phyloP scores from a whole-genome alignment of 2,113 vertebrate genomes.

The Alethe diademata region DNA sequence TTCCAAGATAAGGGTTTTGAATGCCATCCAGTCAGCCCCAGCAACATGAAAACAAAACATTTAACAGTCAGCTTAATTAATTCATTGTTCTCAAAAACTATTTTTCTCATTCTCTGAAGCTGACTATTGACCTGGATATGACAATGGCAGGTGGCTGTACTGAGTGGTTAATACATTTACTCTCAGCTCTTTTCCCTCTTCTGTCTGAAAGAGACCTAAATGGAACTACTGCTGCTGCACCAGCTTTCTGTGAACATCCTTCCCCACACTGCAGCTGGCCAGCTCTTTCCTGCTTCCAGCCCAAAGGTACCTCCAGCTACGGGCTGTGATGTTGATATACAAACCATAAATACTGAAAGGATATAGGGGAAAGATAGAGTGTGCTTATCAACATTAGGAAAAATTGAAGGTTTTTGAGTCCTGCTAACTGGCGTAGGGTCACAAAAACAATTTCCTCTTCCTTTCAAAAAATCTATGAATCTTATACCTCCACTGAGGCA shows the following conservation, averaged over 20 bases:
- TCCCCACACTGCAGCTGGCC: background rate
- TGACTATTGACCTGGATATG: background rate
- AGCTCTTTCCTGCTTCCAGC: background rate
- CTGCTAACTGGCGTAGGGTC: fast-evolving
- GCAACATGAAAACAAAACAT: background rate
- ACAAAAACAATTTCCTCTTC: background rate
- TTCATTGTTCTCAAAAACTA: background rate
- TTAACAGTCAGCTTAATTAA: constrained; percentile 8
- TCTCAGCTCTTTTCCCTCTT: fast-evolving
- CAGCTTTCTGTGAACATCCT: fast-evolving
- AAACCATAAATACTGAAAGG: background rate
- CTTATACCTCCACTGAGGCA: background rate
- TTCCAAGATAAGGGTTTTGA: background rate
- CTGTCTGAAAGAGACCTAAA: background rate
- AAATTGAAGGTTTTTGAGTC: background rate
- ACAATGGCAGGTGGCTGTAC: background rate
- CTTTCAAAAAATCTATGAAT: background rate
- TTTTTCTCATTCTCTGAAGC: background rate
- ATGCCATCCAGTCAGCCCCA: background rate
- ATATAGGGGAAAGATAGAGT: background rate
- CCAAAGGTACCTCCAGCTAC: background rate
- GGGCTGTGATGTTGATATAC: background rate
- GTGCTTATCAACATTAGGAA: background rate
- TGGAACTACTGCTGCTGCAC: background rate
- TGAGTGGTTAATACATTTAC: background rate